phyloP scores from a whole-genome alignment of 2,797 vertebrate genomes.

The Cygnus olor region DNA sequence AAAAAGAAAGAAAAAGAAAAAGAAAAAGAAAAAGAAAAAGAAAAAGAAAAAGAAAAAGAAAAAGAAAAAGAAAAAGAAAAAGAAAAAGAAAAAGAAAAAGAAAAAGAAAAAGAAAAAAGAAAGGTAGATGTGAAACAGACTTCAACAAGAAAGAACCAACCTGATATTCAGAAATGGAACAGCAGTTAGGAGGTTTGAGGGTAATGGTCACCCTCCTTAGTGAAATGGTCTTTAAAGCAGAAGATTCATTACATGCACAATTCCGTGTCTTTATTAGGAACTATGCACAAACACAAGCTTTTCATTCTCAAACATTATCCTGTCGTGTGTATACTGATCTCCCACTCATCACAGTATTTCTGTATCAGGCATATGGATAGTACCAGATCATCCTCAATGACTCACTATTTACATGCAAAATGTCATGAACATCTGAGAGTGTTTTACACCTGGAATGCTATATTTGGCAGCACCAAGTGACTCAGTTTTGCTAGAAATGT shows the following conservation, averaged over 20 bases:
- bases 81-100: neutral
- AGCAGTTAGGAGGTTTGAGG: neutral
- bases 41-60: no score
- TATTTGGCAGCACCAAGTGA: conserved; percentile 59
- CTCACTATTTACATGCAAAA: conserved; percentile 67
- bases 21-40: no score
- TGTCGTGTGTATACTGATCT: conserved; percentile 48
- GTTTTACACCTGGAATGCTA: conserved; percentile 69
- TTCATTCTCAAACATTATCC: conserved; percentile 40
- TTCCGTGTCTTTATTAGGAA: neutral
- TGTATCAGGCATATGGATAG: conserved; percentile 66
- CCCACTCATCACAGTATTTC: conserved; percentile 62
- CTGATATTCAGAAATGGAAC: neutral
- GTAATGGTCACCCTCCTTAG: neutral
- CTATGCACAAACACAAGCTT: neutral
- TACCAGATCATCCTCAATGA: conserved; percentile 65
- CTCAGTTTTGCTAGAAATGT: conserved; percentile 50
- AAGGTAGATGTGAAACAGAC: neutral
- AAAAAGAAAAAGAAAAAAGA: neutral
- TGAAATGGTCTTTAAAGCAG: neutral
- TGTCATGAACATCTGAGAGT: conserved; percentile 64
- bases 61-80: no score
- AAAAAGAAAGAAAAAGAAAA: no score
- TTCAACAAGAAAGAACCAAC: neutral
- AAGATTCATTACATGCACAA: neutral